Conservation (phyloP, 1,140 invertebrate species). For the Drosophila kepulauana region DNA sequence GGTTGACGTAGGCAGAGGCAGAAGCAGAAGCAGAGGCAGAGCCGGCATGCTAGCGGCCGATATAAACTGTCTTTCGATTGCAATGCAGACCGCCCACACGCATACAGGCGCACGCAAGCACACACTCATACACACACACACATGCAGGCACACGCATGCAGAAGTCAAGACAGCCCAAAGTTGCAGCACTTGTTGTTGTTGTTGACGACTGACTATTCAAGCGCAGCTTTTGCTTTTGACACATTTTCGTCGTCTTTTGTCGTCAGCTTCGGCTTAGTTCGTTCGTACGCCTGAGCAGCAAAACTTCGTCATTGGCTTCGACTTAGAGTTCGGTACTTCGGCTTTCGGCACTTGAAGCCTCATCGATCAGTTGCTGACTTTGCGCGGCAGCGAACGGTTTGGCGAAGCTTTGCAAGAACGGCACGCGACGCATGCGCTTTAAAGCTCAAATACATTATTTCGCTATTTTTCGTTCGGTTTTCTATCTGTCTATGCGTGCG, state of each 20-base stretch:
- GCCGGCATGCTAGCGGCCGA: background rate
- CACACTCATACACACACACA: background rate
- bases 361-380: constrained; percentile 78
- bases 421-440: constrained; percentile 39
- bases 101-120: constrained; percentile 8
- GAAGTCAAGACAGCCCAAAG: constrained; percentile 4
- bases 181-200: constrained; percentile 32
- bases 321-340: background rate
- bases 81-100: constrained; percentile 25
- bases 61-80: constrained; percentile 22
- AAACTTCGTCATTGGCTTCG: constrained; percentile 14
- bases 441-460: constrained; percentile 12
- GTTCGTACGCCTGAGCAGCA: no score
- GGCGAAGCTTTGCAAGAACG: constrained; percentile 31
- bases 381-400: constrained; percentile 75
- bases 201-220: constrained; percentile 23
- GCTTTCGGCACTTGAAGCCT: constrained; percentile 23
- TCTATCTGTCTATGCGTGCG: background rate
- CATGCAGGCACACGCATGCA: background rate
- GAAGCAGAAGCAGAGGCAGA: constrained; percentile 13
- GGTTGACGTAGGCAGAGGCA: constrained; percentile 28
- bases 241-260: constrained; percentile 59
- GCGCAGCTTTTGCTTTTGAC: constrained; percentile 76
- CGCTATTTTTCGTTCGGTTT: background rate
- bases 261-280: constrained; percentile 1